Evolutionary conservation across 2,888 invertebrate species (phyloP).

Genomic region (Agrotis puta): DNA sequence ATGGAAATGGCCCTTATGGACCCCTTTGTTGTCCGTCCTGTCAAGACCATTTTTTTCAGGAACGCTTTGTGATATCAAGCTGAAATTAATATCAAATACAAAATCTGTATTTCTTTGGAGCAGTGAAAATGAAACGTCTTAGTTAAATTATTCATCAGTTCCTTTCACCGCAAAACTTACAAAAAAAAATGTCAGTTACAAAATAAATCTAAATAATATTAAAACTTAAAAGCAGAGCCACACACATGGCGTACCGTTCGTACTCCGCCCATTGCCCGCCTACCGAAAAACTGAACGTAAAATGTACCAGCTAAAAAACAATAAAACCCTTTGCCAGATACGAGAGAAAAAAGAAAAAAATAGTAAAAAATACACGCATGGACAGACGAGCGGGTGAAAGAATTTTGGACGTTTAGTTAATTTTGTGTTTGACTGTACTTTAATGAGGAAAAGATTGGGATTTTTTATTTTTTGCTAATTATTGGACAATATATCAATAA

Average conservation of each 20-base stretch:
- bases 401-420: slow-evolving; percentile 57
- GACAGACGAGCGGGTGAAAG: slow-evolving; percentile 70
- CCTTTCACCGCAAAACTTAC: background rate
- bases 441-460: background rate
- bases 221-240: slow-evolving; percentile 67
- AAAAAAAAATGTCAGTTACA: slow-evolving; percentile 26
- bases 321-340: slow-evolving; percentile 82
- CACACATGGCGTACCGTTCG: slow-evolving; percentile 66
- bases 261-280: slow-evolving; percentile 86
- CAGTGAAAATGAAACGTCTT: no score
- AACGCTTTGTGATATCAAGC: no score
- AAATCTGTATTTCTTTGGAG: no score
- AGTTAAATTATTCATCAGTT: no score
- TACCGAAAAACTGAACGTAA: slow-evolving; percentile 87
- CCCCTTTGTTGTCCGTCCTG: no score
- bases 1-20: no score
- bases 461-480: background rate
- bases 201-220: slow-evolving; percentile 38
- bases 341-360: slow-evolving; percentile 73
- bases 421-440: slow-evolving; percentile 39
- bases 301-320: slow-evolving; percentile 84
- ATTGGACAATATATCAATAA: no score
- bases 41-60: no score
- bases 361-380: slow-evolving; percentile 34
- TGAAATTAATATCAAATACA: no score